Base-by-base conservation (phyloP, 2,113 vertebrate species). In the Aphyosemion australe region DNA sequence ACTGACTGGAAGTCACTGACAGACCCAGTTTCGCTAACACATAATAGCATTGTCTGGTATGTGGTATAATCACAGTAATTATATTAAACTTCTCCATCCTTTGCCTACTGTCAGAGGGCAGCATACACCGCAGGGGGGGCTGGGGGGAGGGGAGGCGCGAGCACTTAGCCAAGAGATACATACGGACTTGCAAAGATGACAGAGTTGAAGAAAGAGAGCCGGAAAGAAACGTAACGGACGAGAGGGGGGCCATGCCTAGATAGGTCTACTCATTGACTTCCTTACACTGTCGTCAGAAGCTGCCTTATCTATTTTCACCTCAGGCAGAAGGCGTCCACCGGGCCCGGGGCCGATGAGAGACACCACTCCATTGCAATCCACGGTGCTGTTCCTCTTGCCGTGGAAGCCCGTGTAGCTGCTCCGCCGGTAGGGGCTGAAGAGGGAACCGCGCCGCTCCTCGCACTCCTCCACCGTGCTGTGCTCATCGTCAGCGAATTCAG, bases 311-410 rank as follows among this genome's bases (percentile, higher is more conserved):
- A 92, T 95, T 94, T 92, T 96, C 95, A 99, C 97, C 97, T 99
- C 97, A 88, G 97, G 96, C 95, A 99, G 95, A 86, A 99, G 95
- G 57, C 96, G 95, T 72, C 97, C 97, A 6, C 94, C 93, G 0
- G 94, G 95, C 90, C 95, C 95, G 0, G 96, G 95, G 1, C 95
- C 96, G 65, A 98, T 97, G 86, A 99, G 94, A 3, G 97, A 99
- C 89, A 99, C 97, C 72, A 99, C 96, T 65, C 97, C 97, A 14
- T 99, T 99, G 89, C 97, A 99, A 58, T 99, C 97, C 88, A 99
- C 97, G 0, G 97, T 95, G 94, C 97, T 99, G 94, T 96, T 98
- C 87, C 96, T 92, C 90, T 98, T 99, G 8, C 95, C 80, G 56
- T 96, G 98, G 92, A 94, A 96, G 68, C 96, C 96, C 1, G 94